Percentiles rank a stretch among this genome's conserved stretches.
Conservation (phyloP, 2,113 vertebrate genomes). For the Cercocebus atys region DNA sequence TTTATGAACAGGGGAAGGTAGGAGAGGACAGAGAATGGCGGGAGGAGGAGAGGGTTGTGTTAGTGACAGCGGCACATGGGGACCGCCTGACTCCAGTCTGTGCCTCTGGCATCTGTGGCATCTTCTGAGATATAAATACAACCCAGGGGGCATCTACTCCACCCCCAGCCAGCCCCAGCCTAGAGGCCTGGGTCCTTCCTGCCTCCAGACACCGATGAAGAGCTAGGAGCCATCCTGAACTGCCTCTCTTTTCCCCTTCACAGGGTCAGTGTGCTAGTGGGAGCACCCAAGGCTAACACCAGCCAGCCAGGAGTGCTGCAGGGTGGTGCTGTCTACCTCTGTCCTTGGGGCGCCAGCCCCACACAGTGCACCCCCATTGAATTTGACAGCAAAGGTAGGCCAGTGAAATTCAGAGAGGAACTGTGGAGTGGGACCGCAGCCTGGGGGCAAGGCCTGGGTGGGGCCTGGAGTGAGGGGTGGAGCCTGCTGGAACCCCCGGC, state of each 20-base stretch:
- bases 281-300: constrained; percentile 93
- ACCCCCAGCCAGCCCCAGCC: constrained; percentile 42
- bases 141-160: constrained; percentile 62
- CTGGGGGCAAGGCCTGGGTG: not conserved
- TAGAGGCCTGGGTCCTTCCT: constrained; percentile 7
- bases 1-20: not conserved
- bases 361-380: constrained; percentile 82
- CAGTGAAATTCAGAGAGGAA: not conserved
- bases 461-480: not conserved
- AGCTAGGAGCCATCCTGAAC: not conserved
- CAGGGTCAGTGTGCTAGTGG: constrained; percentile 92
- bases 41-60: not conserved
- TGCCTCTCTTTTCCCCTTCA: not conserved
- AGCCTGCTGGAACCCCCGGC: not conserved
- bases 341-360: constrained; percentile 87
- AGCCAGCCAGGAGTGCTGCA: constrained; percentile 87
- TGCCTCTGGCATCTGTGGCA: constrained; percentile 77
- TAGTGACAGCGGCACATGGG: constrained; percentile 81
- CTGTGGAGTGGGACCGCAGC: not conserved
- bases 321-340: constrained; percentile 93
- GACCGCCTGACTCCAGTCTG: constrained; percentile 73
- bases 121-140: constrained; percentile 80
- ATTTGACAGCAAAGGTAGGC: constrained; percentile 88
- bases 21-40: not conserved
- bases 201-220: not conserved